Evolutionary conservation across 2,113 vertebrate species (phyloP).

Genomic region (Gnathonemus longibarbis): DNA sequence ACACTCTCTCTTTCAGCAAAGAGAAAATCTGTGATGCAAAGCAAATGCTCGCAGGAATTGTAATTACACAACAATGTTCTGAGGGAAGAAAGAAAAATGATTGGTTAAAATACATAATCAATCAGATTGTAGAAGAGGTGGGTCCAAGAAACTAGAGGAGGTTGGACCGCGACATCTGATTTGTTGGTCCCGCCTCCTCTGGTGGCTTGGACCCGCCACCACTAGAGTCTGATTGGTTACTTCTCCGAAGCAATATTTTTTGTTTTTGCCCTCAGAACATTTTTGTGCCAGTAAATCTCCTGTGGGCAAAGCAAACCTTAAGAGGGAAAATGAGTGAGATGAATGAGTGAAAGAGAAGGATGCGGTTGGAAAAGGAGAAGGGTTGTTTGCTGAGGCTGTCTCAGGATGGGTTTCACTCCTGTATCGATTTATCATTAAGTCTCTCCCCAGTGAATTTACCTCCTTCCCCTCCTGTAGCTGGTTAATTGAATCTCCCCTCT

Average conservation of each 20-base stretch:
- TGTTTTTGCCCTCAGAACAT: no score
- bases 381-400: conserved; percentile 23
- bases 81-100: no score
- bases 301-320: background rate
- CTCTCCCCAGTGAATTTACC: conserved; percentile 34
- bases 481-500: conserved; percentile 35
- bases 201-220: no score
- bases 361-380: conserved; percentile 21
- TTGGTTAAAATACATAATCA: no score
- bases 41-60: no score
- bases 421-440: conserved; percentile 60
- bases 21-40: background rate
- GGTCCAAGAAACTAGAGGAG: no score
- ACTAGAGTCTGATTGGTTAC: no score
- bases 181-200: no score
- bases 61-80: no score
- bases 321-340: background rate
- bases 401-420: conserved; percentile 33
- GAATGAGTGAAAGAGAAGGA: conserved; percentile 3
- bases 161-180: no score
- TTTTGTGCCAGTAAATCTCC: background rate
- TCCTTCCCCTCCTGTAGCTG: conserved; percentile 20
- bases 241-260: no score
- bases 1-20: background rate
- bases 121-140: no score